These are phyloP conservation scores for Neodiprion lecontei DNA, from an alignment of 1,140 invertebrate genomes.

Conservation along the genomic window DNA sequence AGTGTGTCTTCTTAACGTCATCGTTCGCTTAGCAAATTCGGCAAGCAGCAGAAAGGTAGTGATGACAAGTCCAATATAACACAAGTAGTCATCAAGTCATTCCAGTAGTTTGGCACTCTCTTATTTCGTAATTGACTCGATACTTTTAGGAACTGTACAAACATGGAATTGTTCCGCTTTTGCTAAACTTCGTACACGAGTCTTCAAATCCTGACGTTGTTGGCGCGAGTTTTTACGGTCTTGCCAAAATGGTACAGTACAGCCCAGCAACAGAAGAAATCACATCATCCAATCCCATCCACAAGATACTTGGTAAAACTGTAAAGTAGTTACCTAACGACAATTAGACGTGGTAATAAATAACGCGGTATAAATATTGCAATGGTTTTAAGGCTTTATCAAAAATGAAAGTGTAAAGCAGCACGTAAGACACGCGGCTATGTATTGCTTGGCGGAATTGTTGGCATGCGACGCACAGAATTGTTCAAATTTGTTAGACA, in stretches of 20 bases:
- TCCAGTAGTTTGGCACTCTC: background rate
- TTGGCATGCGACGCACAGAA: constrained; percentile 37
- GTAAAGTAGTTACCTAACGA: background rate
- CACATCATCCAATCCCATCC: constrained; percentile 27
- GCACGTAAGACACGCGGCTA: constrained; percentile 35
- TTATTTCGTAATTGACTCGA: background rate
- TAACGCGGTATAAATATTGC: too few relatives aligned
- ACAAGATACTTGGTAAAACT: constrained; percentile 37
- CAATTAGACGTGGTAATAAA: background rate
- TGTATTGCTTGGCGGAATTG: constrained; percentile 42
- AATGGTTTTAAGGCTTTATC: constrained; percentile 35
- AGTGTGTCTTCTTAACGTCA: constrained; percentile 32
- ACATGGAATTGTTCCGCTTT: constrained; percentile 35
- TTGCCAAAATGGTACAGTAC: constrained; percentile 42
- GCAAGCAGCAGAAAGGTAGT: constrained; percentile 42
- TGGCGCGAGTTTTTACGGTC: constrained; percentile 35
- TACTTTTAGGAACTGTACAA: constrained; percentile 33
- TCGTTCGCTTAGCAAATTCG: constrained; percentile 38
- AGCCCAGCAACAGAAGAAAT: constrained; percentile 40
- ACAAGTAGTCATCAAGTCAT: background rate
- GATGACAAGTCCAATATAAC: background rate
- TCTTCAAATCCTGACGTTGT: constrained; percentile 28
- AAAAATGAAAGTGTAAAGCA: constrained; percentile 37
- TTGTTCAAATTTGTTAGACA: constrained; percentile 34
- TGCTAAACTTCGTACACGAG: constrained; percentile 34